Conservation (phyloP, 2,797 vertebrate species). For the Choloepus didactylus region DNA sequence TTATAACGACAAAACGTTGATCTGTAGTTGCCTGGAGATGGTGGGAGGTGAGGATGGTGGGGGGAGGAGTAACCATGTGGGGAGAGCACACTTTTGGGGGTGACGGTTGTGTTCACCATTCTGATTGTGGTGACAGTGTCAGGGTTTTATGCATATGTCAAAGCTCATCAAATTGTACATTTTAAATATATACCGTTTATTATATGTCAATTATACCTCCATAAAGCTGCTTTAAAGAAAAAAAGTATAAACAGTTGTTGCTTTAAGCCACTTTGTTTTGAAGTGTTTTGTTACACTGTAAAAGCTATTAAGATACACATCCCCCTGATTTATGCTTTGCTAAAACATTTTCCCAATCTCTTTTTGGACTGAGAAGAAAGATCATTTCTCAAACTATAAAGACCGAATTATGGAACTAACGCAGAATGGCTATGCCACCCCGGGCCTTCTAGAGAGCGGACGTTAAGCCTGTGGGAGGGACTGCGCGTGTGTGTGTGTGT, state of each 20-base stretch:
- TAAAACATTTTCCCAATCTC: neutral
- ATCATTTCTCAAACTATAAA: neutral
- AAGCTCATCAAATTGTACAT: neutral
- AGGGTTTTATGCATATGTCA: neutral
- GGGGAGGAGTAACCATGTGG: neutral
- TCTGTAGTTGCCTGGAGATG: neutral
- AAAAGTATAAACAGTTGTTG: neutral
- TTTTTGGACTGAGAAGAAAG: neutral
- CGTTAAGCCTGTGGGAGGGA: accelerated
- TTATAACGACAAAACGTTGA: neutral
- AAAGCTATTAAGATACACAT: neutral
- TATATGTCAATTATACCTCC: neutral
- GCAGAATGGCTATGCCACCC: neutral
- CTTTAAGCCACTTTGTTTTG: neutral
- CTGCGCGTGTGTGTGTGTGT: neutral
- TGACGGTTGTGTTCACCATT: no score
- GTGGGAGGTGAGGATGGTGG: neutral
- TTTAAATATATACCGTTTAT: neutral
- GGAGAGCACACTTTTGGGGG: neutral
- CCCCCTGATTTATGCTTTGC: neutral
- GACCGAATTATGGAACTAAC: neutral
- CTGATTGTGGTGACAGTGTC: neutral
- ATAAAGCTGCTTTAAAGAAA: neutral
- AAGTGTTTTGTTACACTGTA: neutral
- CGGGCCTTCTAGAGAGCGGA: neutral